These are phyloP conservation scores for Pissodes strobi DNA, from an alignment of 1,140 invertebrate genomes.

Conservation along the genomic window DNA sequence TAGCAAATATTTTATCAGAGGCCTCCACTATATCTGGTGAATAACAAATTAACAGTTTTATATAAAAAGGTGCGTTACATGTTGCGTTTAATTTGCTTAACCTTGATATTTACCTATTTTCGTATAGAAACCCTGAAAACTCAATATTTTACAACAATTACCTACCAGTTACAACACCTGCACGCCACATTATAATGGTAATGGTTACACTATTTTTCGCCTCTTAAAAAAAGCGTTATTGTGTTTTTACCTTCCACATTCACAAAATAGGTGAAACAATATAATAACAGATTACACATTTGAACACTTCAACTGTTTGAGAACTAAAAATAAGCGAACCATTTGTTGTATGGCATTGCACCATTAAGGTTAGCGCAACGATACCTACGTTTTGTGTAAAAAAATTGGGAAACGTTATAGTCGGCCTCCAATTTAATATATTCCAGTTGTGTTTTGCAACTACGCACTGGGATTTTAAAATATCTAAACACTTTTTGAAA, in stretches of 20 bases:
- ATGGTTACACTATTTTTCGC: no score
- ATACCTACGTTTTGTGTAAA: slow-evolving; percentile 30
- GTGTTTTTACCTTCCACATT: no score
- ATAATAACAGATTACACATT: background rate
- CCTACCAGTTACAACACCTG: slow-evolving; percentile 8
- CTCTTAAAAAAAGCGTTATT: no score
- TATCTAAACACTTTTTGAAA: background rate
- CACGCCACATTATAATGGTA: no score
- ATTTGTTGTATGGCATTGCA: slow-evolving; percentile 17
- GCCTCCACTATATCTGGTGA: no score
- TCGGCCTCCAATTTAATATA: slow-evolving; percentile 34
- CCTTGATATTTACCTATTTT: slow-evolving; percentile 30
- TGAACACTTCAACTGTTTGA: background rate
- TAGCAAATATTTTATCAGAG: no score
- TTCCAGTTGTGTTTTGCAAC: slow-evolving; percentile 30
- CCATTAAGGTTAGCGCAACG: slow-evolving; percentile 28
- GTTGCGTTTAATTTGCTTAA: slow-evolving; percentile 13
- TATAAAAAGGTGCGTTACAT: slow-evolving; percentile 19
- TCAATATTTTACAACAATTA: slow-evolving; percentile 7
- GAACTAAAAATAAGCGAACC: slow-evolving; percentile 15
- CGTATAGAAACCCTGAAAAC: slow-evolving; percentile 18
- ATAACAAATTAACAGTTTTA: slow-evolving; percentile 18
- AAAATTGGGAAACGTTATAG: slow-evolving; percentile 24
- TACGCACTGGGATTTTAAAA: slow-evolving; percentile 7
- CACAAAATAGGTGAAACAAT: background rate